phyloP scores from a whole-genome alignment of 2,113 vertebrate genomes.

The Bos javanicus region DNA sequence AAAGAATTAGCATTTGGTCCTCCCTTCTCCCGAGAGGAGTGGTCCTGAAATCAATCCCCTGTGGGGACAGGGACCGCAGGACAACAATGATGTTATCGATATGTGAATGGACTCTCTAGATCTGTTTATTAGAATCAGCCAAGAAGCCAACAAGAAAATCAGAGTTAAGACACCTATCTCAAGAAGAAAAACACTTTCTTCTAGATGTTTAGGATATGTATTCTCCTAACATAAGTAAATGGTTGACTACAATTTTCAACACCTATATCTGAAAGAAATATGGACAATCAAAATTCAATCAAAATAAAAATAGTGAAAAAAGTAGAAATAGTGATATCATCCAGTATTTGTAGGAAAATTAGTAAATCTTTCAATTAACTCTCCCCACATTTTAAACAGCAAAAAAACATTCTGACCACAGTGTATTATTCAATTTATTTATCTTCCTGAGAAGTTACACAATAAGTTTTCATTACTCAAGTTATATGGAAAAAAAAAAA shows the following conservation, averaged over 20 bases:
- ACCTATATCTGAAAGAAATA: neutral
- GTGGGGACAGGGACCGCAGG: neutral
- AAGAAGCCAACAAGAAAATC: neutral
- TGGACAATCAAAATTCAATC: neutral
- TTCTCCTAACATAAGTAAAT: neutral
- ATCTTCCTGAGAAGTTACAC: neutral
- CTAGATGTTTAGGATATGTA: neutral
- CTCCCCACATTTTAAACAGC: neutral
- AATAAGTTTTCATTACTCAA: neutral
- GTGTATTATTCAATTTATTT: neutral
- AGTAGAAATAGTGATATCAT: neutral
- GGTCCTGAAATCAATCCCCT: neutral
- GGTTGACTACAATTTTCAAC: neutral
- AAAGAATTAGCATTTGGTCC: neutral
- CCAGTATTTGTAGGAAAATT: neutral
- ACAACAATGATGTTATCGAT: neutral
- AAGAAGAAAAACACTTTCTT: neutral
- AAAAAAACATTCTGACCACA: neutral
- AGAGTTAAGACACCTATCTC: neutral
- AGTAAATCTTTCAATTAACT: neutral
- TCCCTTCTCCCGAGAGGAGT: neutral
- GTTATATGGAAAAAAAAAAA: neutral
- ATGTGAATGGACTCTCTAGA: neutral
- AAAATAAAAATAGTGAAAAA: neutral
- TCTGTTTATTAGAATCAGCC: neutral